Evolutionary conservation across 2,113 vertebrate genomes (phyloP), one percentile per base, ranked within the genome.

Genomic region (Cettia cetti): DNA sequence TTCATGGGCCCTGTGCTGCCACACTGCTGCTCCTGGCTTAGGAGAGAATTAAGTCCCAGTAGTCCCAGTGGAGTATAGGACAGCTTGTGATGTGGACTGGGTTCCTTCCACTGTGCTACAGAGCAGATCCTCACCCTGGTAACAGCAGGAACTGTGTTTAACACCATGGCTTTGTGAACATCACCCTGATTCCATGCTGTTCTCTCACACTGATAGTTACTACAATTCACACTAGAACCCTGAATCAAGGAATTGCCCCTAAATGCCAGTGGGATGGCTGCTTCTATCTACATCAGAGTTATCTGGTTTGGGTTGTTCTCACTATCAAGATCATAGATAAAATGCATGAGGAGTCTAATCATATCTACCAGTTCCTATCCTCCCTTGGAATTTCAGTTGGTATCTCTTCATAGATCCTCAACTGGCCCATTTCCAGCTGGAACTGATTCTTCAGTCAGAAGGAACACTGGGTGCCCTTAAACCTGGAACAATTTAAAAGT

Each of bases 401-500:
- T 49, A 82, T 49, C 74, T 82, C 63, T 65, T 90, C 1, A 2
- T n/a, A 75, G 75, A 91, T 94, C 42, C 75, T 52, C 31, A 94
- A 39, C 54, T 96, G 94, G 95, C 82, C 21, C 22, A 8, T 37
- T 20, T 86, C 88, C 95, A 94, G 75, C 64, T 95, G 93, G 92
- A 92, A 83, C 75, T 0, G 9, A 66, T 80, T 82, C 79, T 28
- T 70, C 59, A 37, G 4, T 60, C 71, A 70, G 47, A 92, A 90
- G 40, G 82, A 95, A 91, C 93, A 91, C 15, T 83, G 52, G 86
- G 93, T 95, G 56, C 66, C 86, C 84, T 93, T 91, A 88, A 95
- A 91, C 59, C 71, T 56, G n/a, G 52, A 85, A 59, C 64, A 95
- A 75, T 95, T 96, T 94, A 86, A 66, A 93, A 96, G 75, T 91